A percentile compares a stretch with the other conserved stretches of the same genome.
Evolutionary conservation across 2,888 invertebrate species (phyloP).

Genomic region (Eristalinus aeneus): DNA sequence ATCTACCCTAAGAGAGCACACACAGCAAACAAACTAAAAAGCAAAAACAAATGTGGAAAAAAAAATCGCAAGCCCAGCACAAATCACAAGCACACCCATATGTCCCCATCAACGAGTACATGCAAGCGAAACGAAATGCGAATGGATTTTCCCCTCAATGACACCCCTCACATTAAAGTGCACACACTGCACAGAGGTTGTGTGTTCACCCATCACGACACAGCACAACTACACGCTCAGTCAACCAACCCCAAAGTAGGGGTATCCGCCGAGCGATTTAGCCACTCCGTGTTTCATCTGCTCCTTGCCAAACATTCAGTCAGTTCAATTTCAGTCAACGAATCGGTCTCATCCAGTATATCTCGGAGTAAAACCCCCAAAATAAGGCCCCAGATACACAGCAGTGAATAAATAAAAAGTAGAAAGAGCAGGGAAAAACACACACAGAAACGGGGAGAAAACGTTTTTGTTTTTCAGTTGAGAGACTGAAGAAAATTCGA

Average conservation of each 20-base stretch:
- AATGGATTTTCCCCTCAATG: slow-evolving; percentile 10
- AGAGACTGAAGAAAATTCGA: not conserved
- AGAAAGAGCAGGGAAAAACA: slow-evolving; percentile 7
- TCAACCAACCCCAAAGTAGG: slow-evolving; percentile 25
- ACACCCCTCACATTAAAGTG: slow-evolving; percentile 4
- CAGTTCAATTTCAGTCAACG: slow-evolving; percentile 70
- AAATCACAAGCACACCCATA: slow-evolving; percentile 23
- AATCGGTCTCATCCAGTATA: slow-evolving; percentile 63
- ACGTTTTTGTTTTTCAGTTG: not conserved
- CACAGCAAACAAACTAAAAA: not conserved
- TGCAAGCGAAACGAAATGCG: slow-evolving; percentile 4
- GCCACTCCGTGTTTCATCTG: slow-evolving; percentile 75
- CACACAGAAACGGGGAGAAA: not conserved
- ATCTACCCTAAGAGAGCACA: slow-evolving; percentile 57
- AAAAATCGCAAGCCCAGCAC: slow-evolving; percentile 11
- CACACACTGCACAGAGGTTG: slow-evolving; percentile 9
- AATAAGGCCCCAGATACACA: slow-evolving; percentile 25
- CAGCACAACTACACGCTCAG: slow-evolving; percentile 5
- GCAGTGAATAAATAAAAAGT: slow-evolving; percentile 26
- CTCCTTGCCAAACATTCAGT: slow-evolving; percentile 77
- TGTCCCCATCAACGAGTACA: not conserved
- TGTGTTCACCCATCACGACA: slow-evolving; percentile 22
- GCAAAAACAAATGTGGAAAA: not conserved
- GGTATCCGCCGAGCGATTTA: slow-evolving; percentile 42
- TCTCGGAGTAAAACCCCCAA: slow-evolving; percentile 5